Evolutionary conservation across 2,113 vertebrate genomes (phyloP).

Genomic region (Micromys minutus): DNA sequence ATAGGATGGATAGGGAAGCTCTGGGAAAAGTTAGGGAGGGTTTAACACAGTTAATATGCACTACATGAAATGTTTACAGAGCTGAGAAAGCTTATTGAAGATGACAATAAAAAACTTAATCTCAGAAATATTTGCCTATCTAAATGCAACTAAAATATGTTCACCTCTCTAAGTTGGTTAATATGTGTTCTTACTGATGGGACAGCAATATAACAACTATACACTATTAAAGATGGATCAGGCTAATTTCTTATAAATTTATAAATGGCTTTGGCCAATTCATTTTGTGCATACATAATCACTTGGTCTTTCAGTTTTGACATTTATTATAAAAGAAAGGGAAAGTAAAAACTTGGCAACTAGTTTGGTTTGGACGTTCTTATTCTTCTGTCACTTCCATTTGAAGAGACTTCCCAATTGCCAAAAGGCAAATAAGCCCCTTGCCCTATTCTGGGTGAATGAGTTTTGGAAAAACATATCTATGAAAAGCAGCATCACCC

Average conservation of each 20-base stretch:
- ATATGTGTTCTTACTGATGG: background rate
- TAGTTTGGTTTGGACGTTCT: background rate
- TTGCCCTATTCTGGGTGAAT: background rate
- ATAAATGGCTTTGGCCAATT: background rate
- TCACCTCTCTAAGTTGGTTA: background rate
- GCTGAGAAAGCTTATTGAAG: background rate
- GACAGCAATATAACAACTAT: background rate
- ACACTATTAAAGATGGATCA: background rate
- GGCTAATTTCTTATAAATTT: background rate
- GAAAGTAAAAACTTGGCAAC: background rate
- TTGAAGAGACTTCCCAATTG: background rate
- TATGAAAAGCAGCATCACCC: background rate
- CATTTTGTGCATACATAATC: background rate
- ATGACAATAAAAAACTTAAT: background rate
- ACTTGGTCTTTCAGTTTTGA: background rate
- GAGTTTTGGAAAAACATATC: background rate
- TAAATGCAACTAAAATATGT: conserved; percentile 15
- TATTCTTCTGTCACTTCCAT: background rate
- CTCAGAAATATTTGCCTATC: conserved; percentile 35
- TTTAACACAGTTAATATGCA: background rate
- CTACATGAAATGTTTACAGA: background rate
- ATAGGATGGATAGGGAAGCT: background rate
- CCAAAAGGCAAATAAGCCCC: background rate
- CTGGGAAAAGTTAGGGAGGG: too few relatives aligned
- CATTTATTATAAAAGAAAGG: background rate